Evolutionary conservation across 1,140 invertebrate species (phyloP).

Genomic region (Zophobas atratus): DNA sequence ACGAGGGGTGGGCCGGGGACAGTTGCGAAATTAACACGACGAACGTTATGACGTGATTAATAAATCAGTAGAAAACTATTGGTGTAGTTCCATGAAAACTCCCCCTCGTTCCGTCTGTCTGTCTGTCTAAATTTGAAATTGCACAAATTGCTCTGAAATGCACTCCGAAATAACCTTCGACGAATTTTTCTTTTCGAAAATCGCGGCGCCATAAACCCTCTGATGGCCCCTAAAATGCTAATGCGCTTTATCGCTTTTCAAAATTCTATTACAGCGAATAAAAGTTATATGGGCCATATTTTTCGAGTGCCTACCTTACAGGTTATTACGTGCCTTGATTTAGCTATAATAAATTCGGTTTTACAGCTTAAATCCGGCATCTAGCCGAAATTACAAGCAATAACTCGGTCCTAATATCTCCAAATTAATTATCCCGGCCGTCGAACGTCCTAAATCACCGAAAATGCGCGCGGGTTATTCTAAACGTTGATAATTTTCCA

Average conservation of each 20-base stretch:
- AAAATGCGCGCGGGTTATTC: not conserved
- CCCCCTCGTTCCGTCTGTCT: too few species aligned
- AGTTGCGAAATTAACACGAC: slow-evolving; percentile 19
- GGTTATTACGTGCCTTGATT: slow-evolving; percentile 7
- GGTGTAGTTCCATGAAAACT: too few species aligned
- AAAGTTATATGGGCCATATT: slow-evolving; percentile 32
- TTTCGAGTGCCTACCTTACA: slow-evolving; percentile 4
- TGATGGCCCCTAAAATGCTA: not conserved
- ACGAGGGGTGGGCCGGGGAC: slow-evolving; percentile 2
- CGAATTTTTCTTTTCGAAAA: too few species aligned
- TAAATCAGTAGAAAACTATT: not conserved
- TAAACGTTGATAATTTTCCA: not conserved
- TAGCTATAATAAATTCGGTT: slow-evolving; percentile 16
- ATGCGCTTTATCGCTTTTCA: not conserved
- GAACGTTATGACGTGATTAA: not conserved
- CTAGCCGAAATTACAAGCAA: slow-evolving; percentile 8
- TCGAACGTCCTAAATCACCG: not conserved
- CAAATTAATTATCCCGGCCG: slow-evolving; percentile 17
- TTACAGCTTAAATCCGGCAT: slow-evolving; percentile 8
- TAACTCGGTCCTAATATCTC: slow-evolving; percentile 1
- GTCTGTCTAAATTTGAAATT: too few species aligned
- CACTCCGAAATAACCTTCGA: too few species aligned
- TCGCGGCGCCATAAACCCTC: too few species aligned
- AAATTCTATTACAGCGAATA: slow-evolving; percentile 29
- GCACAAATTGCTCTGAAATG: too few species aligned